Conservation (phyloP, 2,113 vertebrate genomes). For the Menura novaehollandiae region DNA sequence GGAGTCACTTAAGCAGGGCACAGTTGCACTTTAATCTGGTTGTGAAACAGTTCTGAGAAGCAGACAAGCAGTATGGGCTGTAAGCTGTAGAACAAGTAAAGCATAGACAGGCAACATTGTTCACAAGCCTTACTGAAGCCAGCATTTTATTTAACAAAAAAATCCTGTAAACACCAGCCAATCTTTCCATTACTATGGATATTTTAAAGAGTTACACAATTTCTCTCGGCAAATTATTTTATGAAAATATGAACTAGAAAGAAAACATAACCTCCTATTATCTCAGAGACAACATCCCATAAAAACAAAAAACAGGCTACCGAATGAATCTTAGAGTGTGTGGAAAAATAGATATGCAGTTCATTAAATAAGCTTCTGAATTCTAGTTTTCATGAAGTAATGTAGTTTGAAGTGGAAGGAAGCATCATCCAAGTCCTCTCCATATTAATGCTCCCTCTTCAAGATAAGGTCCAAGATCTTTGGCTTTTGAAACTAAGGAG, state of each 20-base stretch:
- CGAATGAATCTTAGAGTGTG: not conserved
- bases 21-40: not conserved
- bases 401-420: not conserved
- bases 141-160: not conserved
- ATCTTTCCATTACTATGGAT: not conserved
- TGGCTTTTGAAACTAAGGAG: not conserved
- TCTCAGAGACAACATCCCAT: not conserved
- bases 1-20: not conserved
- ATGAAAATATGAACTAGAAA: not conserved
- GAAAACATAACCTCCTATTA: not conserved
- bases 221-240: not conserved
- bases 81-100: not conserved
- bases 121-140: not conserved
- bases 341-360: not conserved
- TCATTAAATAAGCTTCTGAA: not conserved
- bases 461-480: not conserved
- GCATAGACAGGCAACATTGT: not conserved
- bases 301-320: not conserved
- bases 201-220: not conserved
- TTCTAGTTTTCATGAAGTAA: not conserved
- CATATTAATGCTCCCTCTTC: not conserved
- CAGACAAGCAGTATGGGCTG: not conserved
- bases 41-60: slow-evolving; percentile 21
- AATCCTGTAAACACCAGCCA: not conserved
- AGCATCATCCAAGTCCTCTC: not conserved